Evolutionary conservation across 1,140 invertebrate species (phyloP).

Genomic region (Drosophila nebulosa): DNA sequence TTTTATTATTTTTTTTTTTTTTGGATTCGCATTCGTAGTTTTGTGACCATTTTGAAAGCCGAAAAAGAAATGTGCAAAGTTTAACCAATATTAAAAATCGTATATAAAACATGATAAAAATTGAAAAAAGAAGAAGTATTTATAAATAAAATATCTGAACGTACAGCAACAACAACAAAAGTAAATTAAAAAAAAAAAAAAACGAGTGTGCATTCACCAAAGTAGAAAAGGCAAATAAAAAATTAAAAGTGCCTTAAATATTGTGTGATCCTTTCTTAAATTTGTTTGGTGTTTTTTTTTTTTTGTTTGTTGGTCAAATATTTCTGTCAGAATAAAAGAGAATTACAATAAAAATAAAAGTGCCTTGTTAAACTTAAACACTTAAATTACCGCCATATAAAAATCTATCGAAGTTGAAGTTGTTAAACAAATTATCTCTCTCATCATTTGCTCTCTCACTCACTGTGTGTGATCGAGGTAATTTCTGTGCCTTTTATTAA

Average conservation of each 20-base stretch:
- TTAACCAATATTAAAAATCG: not conserved
- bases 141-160: not conserved
- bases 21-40: constrained; percentile 39
- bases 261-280: not conserved
- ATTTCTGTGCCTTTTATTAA: not conserved
- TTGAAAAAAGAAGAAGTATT: not conserved
- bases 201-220: not conserved
- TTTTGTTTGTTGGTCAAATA: constrained; percentile 3
- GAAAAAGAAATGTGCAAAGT: not conserved
- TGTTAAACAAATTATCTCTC: not conserved
- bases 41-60: constrained; percentile 4
- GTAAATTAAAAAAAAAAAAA: not conserved
- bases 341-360: not conserved
- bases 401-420: not conserved
- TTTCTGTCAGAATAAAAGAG: constrained; percentile 19
- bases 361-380: not conserved
- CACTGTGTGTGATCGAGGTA: not conserved
- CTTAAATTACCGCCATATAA: not conserved
- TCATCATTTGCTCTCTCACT: too few relatives aligned
- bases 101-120: not conserved
- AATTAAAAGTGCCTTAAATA: not conserved
- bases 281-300: constrained; percentile 9
- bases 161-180: not conserved
- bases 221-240: not conserved
- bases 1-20: constrained; percentile 11